Conservation (phyloP, 2,888 invertebrate species). For the Drosophila borborema region DNA sequence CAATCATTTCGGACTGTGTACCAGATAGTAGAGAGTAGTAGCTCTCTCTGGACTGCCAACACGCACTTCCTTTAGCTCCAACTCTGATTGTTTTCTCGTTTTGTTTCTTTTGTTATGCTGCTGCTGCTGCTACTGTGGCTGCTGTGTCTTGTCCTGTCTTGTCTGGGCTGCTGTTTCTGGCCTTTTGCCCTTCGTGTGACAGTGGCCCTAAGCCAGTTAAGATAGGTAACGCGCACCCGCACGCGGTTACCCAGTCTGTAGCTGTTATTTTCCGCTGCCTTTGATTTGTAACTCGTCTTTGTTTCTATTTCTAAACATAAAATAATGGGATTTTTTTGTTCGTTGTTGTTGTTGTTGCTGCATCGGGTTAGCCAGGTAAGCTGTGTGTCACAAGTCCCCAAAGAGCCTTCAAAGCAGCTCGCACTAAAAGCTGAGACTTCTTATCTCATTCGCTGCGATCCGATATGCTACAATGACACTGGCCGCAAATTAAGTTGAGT, state of each 20-base stretch:
- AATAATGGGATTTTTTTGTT: constrained; percentile 12
- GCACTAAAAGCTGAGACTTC: not conserved
- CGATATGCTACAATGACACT: not conserved
- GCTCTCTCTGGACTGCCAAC: constrained; percentile 1
- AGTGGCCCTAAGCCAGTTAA: constrained; percentile 52
- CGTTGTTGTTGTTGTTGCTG: not conserved
- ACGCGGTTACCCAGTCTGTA: not conserved
- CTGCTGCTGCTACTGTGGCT: not conserved
- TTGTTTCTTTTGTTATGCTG: constrained; percentile 8
- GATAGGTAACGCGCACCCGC: constrained; percentile 14
- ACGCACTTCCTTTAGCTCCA: constrained; percentile 8
- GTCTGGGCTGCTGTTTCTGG: constrained; percentile 1
- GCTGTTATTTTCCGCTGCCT: not conserved
- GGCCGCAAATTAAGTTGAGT: not conserved
- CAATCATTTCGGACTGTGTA: not conserved
- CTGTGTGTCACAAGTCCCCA: constrained; percentile 5
- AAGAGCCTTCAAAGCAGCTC: not conserved
- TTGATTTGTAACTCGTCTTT: constrained; percentile 16
- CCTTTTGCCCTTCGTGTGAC: constrained; percentile 39
- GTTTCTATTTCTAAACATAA: constrained; percentile 10
- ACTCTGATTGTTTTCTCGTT: constrained; percentile 16
- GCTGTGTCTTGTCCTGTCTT: not conserved
- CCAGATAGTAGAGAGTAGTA: not conserved
- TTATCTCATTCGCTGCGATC: constrained; percentile 3
- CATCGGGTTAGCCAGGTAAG: not conserved